Percentiles rank a stretch among this genome's conserved stretches.
These are phyloP conservation scores for Rutpela maculata DNA, from an alignment of 2,888 invertebrate species.

Conservation along the genomic window DNA sequence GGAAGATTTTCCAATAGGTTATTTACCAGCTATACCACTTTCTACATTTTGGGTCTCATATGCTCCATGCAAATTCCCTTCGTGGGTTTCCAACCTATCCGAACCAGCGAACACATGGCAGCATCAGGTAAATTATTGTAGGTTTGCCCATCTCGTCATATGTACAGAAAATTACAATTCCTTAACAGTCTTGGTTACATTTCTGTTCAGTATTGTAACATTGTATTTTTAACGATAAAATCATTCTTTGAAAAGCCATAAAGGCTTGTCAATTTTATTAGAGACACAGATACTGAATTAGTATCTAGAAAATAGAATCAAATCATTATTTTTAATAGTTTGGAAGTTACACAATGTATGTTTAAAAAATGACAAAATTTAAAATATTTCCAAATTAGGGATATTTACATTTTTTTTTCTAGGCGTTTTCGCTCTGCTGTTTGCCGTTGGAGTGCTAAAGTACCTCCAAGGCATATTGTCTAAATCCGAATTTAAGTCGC, in stretches of 20 bases:
- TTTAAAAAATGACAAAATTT: too few relatives aligned
- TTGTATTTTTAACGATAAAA: too few relatives aligned
- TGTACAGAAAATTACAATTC: too few relatives aligned
- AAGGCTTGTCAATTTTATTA: too few relatives aligned
- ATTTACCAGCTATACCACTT: slow-evolving; percentile 96
- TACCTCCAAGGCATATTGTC: slow-evolving; percentile 92
- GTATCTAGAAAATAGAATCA: too few relatives aligned
- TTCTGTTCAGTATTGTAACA: too few relatives aligned
- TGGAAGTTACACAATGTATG: too few relatives aligned
- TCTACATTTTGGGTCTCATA: slow-evolving; percentile 95
- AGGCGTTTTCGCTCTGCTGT: slow-evolving; percentile 96
- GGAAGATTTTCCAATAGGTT: slow-evolving; percentile 94
- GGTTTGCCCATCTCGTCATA: neutral
- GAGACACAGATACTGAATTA: too few relatives aligned
- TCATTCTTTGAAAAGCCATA: too few relatives aligned
- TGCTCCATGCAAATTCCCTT: slow-evolving; percentile 98
- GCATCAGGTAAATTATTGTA: slow-evolving; percentile 82
- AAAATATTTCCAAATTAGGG: too few relatives aligned
- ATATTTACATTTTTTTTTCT: slow-evolving; percentile 51
- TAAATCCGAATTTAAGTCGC: slow-evolving; percentile 91
- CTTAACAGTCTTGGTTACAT: too few relatives aligned
- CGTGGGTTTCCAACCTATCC: slow-evolving; percentile 98
- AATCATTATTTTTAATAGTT: too few relatives aligned
- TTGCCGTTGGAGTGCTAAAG: slow-evolving; percentile 90
- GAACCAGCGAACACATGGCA: slow-evolving; percentile 99